phyloP scores from a whole-genome alignment of 1,140 invertebrate genomes.

The Drosophila pectinifera region DNA sequence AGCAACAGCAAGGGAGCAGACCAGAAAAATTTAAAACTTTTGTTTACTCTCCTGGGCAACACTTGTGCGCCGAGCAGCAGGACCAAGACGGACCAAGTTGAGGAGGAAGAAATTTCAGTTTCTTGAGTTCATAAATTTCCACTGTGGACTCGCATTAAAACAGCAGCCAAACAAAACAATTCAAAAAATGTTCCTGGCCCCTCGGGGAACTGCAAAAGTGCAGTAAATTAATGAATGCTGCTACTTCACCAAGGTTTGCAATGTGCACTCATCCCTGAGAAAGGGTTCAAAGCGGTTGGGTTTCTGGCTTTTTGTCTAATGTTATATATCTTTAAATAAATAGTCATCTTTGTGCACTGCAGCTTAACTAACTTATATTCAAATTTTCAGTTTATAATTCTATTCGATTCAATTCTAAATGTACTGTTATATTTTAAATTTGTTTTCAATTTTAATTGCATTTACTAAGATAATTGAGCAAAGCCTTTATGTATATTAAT shows the following conservation, averaged over 20 bases:
- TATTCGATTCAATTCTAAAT: no score
- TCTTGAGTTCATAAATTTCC: slow-evolving; percentile 76
- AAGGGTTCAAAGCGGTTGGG: background rate
- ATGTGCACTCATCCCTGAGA: slow-evolving; percentile 8
- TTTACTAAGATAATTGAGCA: no score
- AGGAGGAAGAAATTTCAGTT: slow-evolving; percentile 60
- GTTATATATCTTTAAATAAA: background rate
- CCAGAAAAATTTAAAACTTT: slow-evolving; percentile 44
- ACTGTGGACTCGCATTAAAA: slow-evolving; percentile 62
- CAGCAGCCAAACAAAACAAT: slow-evolving; percentile 68
- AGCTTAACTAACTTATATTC: no score
- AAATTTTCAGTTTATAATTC: no score
- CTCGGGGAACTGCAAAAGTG: slow-evolving; percentile 51
- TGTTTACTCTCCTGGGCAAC: slow-evolving; percentile 40
- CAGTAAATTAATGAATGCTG: slow-evolving; percentile 80
- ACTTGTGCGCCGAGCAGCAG: slow-evolving; percentile 29
- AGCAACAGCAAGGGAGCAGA: slow-evolving; percentile 25
- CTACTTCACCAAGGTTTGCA: background rate
- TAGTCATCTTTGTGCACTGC: no score
- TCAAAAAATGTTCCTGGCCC: slow-evolving; percentile 41
- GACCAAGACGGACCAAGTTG: slow-evolving; percentile 28
- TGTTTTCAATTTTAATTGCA: no score
- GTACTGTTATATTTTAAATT: no score
- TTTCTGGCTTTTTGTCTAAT: background rate
- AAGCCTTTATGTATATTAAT: no score